Conservation (phyloP, 2,888 invertebrate genomes). For the Hydrotaea diabolus region DNA sequence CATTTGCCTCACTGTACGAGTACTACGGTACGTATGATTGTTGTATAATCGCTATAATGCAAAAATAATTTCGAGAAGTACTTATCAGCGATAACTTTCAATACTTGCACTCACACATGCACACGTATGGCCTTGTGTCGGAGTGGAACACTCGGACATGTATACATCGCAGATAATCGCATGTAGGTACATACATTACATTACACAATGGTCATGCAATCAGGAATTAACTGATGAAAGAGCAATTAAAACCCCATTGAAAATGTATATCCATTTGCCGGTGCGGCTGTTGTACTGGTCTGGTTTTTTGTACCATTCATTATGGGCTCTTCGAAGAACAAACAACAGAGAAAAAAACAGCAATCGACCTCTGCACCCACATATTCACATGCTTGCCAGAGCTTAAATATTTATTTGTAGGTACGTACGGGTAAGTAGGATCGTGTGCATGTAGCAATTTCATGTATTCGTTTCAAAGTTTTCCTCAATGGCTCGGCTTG, state of each 20-base stretch:
- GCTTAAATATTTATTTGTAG: neutral
- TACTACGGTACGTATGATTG: too few species aligned
- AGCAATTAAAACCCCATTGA: conserved; percentile 59
- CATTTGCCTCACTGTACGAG: neutral
- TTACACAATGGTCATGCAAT: conserved; percentile 52
- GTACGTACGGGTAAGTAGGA: too few species aligned
- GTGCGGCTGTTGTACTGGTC: neutral
- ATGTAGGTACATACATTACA: neutral
- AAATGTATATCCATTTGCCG: conserved; percentile 46
- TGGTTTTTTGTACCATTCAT: conserved; percentile 1
- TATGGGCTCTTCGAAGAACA: neutral
- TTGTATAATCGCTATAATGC: conserved; percentile 28
- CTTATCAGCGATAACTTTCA: conserved; percentile 27
- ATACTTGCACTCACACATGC: conserved; percentile 11
- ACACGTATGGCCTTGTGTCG: neutral
- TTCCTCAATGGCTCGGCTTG: conserved; percentile 3
- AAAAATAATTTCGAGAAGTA: conserved; percentile 29
- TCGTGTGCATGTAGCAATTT: neutral
- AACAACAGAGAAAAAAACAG: neutral
- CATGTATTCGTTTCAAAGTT: conserved; percentile 24
- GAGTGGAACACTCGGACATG: neutral
- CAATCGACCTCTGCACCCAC: conserved; percentile 3
- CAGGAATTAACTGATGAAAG: conserved; percentile 56
- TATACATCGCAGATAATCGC: neutral
- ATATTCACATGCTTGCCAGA: neutral